A percentile compares a stretch with the other conserved stretches of the same genome.
Conservation (phyloP, 2,888 invertebrate genomes). For the Drosophila yooni region DNA sequence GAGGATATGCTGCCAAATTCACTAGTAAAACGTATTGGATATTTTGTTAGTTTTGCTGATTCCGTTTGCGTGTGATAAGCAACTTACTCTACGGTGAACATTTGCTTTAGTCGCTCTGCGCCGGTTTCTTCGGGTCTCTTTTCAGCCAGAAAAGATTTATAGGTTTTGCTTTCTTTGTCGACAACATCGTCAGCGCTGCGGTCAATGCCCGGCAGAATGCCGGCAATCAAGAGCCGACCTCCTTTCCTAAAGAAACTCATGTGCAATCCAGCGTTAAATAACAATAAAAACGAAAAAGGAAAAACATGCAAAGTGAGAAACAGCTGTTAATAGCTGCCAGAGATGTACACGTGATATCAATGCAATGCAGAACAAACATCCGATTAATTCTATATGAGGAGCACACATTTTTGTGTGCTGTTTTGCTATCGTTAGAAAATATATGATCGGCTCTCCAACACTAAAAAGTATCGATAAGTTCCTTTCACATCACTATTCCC, state of each 20-base stretch:
- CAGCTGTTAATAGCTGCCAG: constrained; percentile 54
- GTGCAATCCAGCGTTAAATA: constrained; percentile 54
- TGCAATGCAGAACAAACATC: neutral
- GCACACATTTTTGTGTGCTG: neutral
- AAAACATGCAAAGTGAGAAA: constrained; percentile 28
- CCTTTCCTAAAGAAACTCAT: constrained; percentile 71
- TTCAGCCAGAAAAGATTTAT: constrained; percentile 74
- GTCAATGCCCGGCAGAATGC: constrained; percentile 70
- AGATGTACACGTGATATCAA: constrained; percentile 15
- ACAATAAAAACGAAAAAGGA: constrained; percentile 28
- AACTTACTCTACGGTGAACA: constrained; percentile 83
- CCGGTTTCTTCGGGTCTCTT: constrained; percentile 81
- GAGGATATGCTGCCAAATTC: constrained; percentile 88
- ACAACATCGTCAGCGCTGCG: constrained; percentile 59
- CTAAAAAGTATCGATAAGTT: constrained; percentile 5
- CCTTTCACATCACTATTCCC: constrained; percentile 26
- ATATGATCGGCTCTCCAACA: neutral
- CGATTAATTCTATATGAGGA: neutral
- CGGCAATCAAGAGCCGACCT: constrained; percentile 70
- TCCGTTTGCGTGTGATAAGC: neutral
- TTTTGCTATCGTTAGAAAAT: neutral
- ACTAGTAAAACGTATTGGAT: constrained; percentile 83
- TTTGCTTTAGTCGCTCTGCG: constrained; percentile 80
- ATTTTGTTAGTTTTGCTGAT: neutral
- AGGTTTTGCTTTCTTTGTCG: constrained; percentile 78